phyloP scores from a whole-genome alignment of 2,113 vertebrate genomes.

The Circaetus gallicus region DNA sequence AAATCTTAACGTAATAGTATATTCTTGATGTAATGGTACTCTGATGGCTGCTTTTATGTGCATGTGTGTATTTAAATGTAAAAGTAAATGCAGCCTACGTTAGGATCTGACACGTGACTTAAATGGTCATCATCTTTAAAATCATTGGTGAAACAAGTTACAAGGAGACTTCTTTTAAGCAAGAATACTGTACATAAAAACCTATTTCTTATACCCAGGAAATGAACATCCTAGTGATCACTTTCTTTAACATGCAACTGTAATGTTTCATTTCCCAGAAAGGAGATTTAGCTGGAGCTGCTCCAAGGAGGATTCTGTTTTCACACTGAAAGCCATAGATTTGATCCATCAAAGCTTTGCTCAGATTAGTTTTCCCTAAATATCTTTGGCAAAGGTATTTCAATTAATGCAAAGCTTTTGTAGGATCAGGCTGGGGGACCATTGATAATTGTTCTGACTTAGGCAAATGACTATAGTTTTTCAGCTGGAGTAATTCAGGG shows the following conservation, averaged over 20 bases:
- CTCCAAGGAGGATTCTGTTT: neutral
- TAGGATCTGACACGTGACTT: neutral
- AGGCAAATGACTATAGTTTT: neutral
- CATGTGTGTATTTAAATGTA: conserved; percentile 18
- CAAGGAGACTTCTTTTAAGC: neutral
- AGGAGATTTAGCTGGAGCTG: neutral
- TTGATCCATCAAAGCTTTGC: neutral
- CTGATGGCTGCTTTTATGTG: conserved; percentile 38
- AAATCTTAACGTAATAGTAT: conserved; percentile 47
- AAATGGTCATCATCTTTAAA: neutral
- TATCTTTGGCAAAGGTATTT: neutral
- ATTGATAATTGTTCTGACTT: neutral
- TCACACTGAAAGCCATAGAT: neutral
- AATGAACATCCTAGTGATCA: neutral
- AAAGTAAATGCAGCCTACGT: neutral
- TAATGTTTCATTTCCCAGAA: neutral
- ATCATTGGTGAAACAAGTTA: neutral
- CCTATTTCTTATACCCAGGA: neutral
- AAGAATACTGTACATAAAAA: neutral
- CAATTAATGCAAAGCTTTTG: neutral
- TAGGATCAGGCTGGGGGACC: neutral
- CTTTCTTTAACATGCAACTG: neutral
- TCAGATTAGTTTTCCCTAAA: neutral
- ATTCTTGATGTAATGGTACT: conserved; percentile 15
- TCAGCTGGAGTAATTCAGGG: neutral